These are phyloP conservation scores for Ectemnius cavifrons DNA, from an alignment of 2,888 invertebrate genomes.

Conservation along the genomic window DNA sequence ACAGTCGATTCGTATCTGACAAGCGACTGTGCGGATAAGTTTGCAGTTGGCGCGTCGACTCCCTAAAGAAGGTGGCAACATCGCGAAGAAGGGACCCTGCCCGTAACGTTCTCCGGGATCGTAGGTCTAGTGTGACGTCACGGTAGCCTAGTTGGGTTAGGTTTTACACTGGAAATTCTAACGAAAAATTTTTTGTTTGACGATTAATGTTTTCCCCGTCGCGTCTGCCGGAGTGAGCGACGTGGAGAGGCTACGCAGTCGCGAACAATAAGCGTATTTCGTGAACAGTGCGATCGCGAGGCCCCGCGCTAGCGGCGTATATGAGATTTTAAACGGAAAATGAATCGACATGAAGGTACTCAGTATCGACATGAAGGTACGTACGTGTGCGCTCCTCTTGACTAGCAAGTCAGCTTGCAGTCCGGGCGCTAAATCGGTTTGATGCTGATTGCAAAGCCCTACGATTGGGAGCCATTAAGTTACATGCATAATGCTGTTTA, in stretches of 20 bases:
- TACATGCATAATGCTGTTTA: constrained; percentile 22
- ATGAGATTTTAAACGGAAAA: constrained; percentile 81
- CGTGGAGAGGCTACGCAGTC: constrained; percentile 76
- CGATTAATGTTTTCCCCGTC: constrained; percentile 82
- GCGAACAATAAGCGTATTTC: constrained; percentile 58
- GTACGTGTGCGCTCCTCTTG: constrained; percentile 72
- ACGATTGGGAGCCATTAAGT: constrained; percentile 8
- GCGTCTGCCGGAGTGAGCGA: constrained; percentile 80
- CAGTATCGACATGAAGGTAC: constrained; percentile 94
- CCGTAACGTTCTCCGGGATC: constrained; percentile 60
- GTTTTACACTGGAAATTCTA: constrained; percentile 84
- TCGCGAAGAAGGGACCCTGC: constrained; percentile 42
- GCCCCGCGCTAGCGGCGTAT: constrained; percentile 73
- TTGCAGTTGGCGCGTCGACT: constrained; percentile 40
- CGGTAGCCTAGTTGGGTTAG: constrained; percentile 86
- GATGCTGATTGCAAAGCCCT: constrained; percentile 16
- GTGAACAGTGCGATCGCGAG: constrained; percentile 70
- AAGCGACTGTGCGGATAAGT: background rate
- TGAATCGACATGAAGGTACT: constrained; percentile 97
- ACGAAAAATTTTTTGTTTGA: constrained; percentile 83
- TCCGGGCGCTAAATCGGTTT: constrained; percentile 24
- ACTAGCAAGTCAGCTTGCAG: constrained; percentile 54
- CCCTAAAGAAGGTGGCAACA: constrained; percentile 34
- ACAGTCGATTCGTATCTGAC: too few relatives aligned
- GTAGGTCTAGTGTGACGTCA: constrained; percentile 73